Conservation (phyloP, 2,797 vertebrate genomes). For the Otus scops region DNA sequence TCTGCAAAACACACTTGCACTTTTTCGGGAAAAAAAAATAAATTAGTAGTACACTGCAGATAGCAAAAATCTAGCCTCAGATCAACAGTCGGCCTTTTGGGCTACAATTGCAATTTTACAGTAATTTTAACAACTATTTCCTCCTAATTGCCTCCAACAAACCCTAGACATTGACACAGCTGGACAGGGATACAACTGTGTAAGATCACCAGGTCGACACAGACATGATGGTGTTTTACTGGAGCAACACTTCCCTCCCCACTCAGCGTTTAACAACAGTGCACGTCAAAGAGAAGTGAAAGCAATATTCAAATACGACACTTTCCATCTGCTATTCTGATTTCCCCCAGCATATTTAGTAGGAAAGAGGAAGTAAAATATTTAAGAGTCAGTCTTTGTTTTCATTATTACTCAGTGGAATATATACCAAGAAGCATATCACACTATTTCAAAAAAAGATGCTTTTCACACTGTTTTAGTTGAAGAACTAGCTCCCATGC, state of each 20-base stretch:
- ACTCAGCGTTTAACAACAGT: fast-evolving
- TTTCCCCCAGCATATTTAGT: not conserved
- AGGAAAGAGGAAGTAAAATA: conserved; percentile 27
- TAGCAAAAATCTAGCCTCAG: not conserved
- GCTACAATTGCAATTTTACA: not conserved
- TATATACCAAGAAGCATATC: not conserved
- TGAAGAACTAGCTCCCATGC: not conserved
- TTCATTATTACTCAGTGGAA: not conserved
- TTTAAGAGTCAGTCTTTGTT: not conserved
- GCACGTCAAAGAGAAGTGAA: not conserved
- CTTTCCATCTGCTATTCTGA: not conserved
- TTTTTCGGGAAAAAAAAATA: not conserved
- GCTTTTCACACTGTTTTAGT: not conserved
- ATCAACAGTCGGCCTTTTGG: not conserved
- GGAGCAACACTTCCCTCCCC: not conserved
- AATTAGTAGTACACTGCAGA: not conserved
- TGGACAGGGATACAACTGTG: not conserved
- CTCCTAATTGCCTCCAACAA: not conserved
- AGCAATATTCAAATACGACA: not conserved
- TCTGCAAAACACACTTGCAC: not conserved
- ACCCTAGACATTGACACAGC: not conserved
- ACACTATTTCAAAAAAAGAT: not conserved
- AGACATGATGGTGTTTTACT: not conserved
- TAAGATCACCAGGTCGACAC: not conserved
- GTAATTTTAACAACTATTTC: not conserved